A percentile compares a stretch with the other conserved stretches of the same genome.
Conservation (phyloP, 2,113 vertebrate genomes). For the Myxocyprinus asiaticus region DNA sequence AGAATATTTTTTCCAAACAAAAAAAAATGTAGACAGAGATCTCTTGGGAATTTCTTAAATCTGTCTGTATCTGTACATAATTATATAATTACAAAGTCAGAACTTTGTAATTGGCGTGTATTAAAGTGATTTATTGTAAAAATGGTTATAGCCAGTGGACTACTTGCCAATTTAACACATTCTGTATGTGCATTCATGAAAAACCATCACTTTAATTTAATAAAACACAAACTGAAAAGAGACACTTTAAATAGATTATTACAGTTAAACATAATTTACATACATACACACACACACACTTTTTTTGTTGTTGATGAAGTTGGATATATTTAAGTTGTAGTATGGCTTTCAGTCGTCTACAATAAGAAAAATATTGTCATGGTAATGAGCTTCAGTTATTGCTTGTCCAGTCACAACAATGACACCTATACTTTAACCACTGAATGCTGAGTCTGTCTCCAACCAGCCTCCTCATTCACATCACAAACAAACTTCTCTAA, state of each 20-base stretch:
- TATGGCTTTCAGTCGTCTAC: conserved; percentile 4
- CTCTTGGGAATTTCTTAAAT: background rate
- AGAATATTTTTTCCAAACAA: background rate
- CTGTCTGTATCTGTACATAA: background rate
- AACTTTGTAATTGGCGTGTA: background rate
- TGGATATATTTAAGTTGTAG: background rate
- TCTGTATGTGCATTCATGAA: conserved; percentile 3
- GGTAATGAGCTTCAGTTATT: conserved; percentile 11
- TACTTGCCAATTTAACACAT: background rate
- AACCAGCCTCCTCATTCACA: background rate
- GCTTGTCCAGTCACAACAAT: conserved; percentile 13
- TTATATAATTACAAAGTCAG: background rate
- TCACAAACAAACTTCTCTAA: background rate
- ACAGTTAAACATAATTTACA: conserved; percentile 10
- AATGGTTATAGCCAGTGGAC: background rate
- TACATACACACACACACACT: too few species aligned
- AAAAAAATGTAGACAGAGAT: background rate
- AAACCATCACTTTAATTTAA: background rate
- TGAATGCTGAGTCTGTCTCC: conserved; percentile 21
- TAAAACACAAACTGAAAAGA: background rate
- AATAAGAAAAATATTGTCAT: conserved; percentile 10
- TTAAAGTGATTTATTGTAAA: conserved; percentile 3
- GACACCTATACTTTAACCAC: conserved; percentile 5
- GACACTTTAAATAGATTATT: background rate
- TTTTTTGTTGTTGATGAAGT: too few species aligned